phyloP scores from a whole-genome alignment of 1,140 invertebrate genomes.

The Pemphigus obesinymphae region DNA sequence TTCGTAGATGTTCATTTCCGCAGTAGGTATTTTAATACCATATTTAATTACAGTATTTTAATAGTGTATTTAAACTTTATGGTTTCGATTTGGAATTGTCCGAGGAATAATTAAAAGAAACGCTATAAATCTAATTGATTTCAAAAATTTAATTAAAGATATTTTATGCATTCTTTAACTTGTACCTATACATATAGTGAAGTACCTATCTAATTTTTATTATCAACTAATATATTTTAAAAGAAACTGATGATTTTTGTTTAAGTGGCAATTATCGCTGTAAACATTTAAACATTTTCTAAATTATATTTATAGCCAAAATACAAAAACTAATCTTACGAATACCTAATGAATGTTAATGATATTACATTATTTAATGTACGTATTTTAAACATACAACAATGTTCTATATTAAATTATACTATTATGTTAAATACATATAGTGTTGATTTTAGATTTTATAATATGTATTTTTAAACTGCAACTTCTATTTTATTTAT shows the following conservation, averaged over 20 bases:
- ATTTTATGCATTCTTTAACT: neutral
- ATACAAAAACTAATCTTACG: too few relatives aligned
- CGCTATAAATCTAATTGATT: neutral
- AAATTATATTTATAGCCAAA: neutral
- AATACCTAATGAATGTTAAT: neutral
- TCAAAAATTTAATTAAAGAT: neutral
- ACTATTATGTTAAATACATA: too few relatives aligned
- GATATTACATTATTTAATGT: neutral
- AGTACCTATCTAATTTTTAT: neutral
- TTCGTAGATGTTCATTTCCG: too few relatives aligned
- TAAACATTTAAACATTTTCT: neutral
- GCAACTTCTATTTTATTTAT: too few relatives aligned
- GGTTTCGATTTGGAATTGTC: neutral
- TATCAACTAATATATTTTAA: neutral
- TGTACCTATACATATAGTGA: too few relatives aligned
- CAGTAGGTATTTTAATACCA: too few relatives aligned
- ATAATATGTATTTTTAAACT: too few relatives aligned
- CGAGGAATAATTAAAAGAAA: neutral
- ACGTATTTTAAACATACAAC: too few relatives aligned
- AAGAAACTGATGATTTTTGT: neutral
- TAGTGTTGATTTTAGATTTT: too few relatives aligned
- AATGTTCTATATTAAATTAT: too few relatives aligned
- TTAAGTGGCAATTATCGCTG: too few relatives aligned
- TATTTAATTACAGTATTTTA: neutral
- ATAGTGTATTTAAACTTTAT: neutral